Percentiles rank a stretch among this genome's conserved stretches.
Conservation (phyloP, 2,113 vertebrate genomes). For the Strigops habroptila region DNA sequence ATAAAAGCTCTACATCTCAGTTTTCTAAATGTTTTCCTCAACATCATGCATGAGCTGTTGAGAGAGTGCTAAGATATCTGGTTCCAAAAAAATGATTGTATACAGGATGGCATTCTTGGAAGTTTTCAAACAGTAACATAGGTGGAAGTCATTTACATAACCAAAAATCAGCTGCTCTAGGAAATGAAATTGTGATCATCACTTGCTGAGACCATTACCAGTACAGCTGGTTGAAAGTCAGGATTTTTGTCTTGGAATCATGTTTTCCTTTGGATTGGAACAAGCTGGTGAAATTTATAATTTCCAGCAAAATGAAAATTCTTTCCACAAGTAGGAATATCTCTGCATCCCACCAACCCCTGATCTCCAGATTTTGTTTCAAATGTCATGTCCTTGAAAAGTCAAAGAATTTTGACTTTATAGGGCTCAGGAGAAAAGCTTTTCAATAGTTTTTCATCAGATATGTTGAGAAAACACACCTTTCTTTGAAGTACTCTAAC, state of each 20-base stretch:
- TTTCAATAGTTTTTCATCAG: not conserved
- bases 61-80: not conserved
- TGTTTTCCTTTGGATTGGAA: not conserved
- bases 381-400: not conserved
- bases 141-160: not conserved
- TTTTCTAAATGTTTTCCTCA: not conserved
- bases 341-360: accelerated
- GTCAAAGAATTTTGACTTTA: not conserved
- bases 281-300: not conserved
- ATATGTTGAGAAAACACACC: not conserved
- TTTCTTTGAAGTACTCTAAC: not conserved
- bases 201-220: not conserved
- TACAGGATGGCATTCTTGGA: not conserved
- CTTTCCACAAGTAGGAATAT: not conserved
- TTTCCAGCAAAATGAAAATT: not conserved
- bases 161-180: not conserved
- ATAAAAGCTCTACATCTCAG: not conserved
- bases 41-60: not conserved
- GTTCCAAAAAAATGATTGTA: not conserved
- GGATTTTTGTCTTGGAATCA: not conserved
- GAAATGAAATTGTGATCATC: not conserved
- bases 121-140: not conserved
- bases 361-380: not conserved
- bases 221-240: not conserved
- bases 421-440: not conserved